These are phyloP conservation scores for Neoaliturus tenellus DNA, from an alignment of 2,888 invertebrate species.

Conservation along the genomic window DNA sequence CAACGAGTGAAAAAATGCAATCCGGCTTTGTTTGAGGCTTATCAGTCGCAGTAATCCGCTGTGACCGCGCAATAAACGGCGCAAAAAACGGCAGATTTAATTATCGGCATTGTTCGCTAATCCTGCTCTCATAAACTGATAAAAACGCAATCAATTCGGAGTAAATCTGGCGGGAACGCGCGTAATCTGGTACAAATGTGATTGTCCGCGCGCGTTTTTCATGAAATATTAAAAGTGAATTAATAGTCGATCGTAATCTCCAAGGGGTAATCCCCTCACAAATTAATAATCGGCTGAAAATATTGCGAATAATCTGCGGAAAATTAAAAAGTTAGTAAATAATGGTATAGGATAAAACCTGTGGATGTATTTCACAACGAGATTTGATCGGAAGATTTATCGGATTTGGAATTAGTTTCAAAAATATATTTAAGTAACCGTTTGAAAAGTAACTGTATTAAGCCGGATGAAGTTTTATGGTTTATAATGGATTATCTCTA, in stretches of 20 bases:
- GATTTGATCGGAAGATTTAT: not conserved
- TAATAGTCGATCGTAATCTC: conserved; percentile 34
- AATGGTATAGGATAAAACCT: not conserved
- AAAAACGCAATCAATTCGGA: conserved; percentile 55
- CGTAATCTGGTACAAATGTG: conserved; percentile 43
- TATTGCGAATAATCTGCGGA: conserved; percentile 32
- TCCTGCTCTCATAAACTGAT: conserved; percentile 52
- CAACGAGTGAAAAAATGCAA: not conserved
- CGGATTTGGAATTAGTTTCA: no score
- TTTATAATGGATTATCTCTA: no score
- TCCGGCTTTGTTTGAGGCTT: conserved; percentile 13
- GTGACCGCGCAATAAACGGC: conserved; percentile 26
- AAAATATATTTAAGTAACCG: no score
- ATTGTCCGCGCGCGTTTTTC: conserved; percentile 20
- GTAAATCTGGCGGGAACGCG: conserved; percentile 35
- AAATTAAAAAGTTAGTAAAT: conserved; percentile 35
- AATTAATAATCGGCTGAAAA: conserved; percentile 38
- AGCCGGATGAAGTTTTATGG: no score
- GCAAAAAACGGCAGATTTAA: conserved; percentile 52
- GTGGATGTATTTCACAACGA: not conserved
- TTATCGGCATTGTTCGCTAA: conserved; percentile 51
- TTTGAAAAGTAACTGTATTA: no score
- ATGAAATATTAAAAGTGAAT: conserved; percentile 51
- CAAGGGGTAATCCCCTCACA: conserved; percentile 34
- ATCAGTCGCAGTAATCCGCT: conserved; percentile 13